Evolutionary conservation across 2,113 vertebrate genomes (phyloP), one percentile per base, ranked within the genome.

Genomic region (Tichodroma muraria): DNA sequence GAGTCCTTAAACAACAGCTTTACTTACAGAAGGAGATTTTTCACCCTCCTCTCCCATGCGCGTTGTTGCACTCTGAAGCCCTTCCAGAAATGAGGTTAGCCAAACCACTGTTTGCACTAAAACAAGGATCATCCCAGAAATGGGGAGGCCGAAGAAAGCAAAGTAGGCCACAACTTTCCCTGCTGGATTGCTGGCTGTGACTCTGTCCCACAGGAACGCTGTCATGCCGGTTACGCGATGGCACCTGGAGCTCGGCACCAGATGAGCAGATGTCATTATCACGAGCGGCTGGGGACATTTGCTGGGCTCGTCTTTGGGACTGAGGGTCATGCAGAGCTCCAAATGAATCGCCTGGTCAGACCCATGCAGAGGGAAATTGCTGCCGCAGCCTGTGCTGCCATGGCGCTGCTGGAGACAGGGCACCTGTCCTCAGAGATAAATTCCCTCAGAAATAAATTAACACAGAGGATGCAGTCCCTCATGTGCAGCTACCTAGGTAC

Each of bases 401-500:
- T 1, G 4, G 77, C 44, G 49, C 42, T 6, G 3, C 66, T 30
- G 69, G 37, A 61, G 35, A 23, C 44, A 63, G 33, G 24, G 35
- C 38, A 38, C 53, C 30, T 8, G 16, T 6, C 38, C 70, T 45
- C 44, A 20, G 44, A 45, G 19, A 45, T 8, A 45, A 45, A 45
- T 14, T 16, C 23, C 50, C 27, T 47, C 35, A 8, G 33, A 1
- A 27, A 20, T 15, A 19, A 24, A 68, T 31, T 30, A 33, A 83
- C 33, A 15, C 0, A 3, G 45, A 69, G 61, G 35, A 60, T 0
- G 1, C 22, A 20, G 38, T 27, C 42, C 3, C 1, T 20, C 65
- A 13, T 1, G 1, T 14, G 31, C 18, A 4, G 1, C 10, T n/a
- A 8, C 64, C 28, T 5, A 33, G 27, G 8, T 15, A 8, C 15